Base-by-base conservation (phyloP, 2,797 vertebrate species). In the Myotis pilosus region DNA sequence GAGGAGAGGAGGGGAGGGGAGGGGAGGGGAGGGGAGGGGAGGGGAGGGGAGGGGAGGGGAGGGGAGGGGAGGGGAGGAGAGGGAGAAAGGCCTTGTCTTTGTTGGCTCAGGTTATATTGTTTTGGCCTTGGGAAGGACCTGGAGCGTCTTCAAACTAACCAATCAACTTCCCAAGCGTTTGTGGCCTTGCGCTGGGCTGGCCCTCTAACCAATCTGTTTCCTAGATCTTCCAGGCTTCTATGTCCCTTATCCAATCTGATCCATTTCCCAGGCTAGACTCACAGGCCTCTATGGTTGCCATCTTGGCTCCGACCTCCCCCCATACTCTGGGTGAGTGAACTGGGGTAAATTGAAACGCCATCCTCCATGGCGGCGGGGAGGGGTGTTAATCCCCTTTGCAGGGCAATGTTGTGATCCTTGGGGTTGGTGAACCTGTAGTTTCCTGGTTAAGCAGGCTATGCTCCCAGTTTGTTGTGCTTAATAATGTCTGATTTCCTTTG, bases 41-140 rank as follows among this genome's bases (percentile, higher is more conserved):
- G 36, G 4, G 38, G 8, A 23, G 22, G 10, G 23, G 55, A 5
- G 4, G 0, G 53, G 8, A 1, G 22, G 8, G 55, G 22, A 23
- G 22, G 22, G 53, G 53, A 55, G 53, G 4, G 22, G 5, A 55
- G 53, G 38, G 5, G 38, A 6, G 38, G 38, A 13, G 38, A 44
- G 38, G 8, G 38, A 28, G 69, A 15, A 0, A 13, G 69, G 23
- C 8, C 30, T 47, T 74, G 41, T 47, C 41, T 74, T 30, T 44
- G 2, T 47, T 74, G 8, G 28, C 41, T 74, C 41, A 30, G 71
- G 25, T 47, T 74, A 30, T 47, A 74, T 30, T 44, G 28, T 74
- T 44, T 44, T 30, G 41, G 15, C 15, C 25, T 47, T 74, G 25
- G 41, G 28, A 74, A 74, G 25, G 15, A 47, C 71, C 41, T 9